These are phyloP conservation scores for Hirtodrosophila cameraria DNA, from an alignment of 2,888 invertebrate genomes.

Conservation along the genomic window DNA sequence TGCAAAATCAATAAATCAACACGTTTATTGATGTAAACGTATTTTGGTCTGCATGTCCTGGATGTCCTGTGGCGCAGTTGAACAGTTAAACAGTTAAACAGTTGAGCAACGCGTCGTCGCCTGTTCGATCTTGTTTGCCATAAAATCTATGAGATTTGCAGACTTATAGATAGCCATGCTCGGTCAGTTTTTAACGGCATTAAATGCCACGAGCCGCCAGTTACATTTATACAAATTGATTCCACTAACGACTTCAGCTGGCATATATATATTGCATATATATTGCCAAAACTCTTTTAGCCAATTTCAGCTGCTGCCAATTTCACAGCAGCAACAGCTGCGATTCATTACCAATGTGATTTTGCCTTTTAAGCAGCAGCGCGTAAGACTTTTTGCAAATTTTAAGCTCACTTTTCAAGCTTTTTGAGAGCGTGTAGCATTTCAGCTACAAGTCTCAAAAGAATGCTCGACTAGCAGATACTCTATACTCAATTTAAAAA, in stretches of 20 bases:
- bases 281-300: constrained; percentile 57
- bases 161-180: constrained; percentile 1
- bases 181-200: constrained; percentile 15
- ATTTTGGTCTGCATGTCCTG: constrained; percentile 50
- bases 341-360: constrained; percentile 74
- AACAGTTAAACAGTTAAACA: too few species aligned
- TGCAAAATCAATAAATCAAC: constrained; percentile 81
- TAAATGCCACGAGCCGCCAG: constrained; percentile 27
- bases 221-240: constrained; percentile 55
- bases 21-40: constrained; percentile 75
- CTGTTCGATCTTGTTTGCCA: too few species aligned
- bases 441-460: constrained; percentile 6
- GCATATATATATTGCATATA: constrained; percentile 61
- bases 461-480: not conserved
- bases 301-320: constrained; percentile 5
- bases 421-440: constrained; percentile 48
- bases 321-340: constrained; percentile 63
- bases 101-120: too few species aligned
- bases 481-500: too few species aligned
- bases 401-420: constrained; percentile 70
- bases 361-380: constrained; percentile 47
- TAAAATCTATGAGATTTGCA: not conserved
- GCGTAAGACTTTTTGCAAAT: constrained; percentile 60
- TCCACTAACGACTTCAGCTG: constrained; percentile 22
- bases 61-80: constrained; percentile 2